Evolutionary conservation across 2,113 vertebrate genomes (phyloP).

Genomic region (Sceloporus undulatus): DNA sequence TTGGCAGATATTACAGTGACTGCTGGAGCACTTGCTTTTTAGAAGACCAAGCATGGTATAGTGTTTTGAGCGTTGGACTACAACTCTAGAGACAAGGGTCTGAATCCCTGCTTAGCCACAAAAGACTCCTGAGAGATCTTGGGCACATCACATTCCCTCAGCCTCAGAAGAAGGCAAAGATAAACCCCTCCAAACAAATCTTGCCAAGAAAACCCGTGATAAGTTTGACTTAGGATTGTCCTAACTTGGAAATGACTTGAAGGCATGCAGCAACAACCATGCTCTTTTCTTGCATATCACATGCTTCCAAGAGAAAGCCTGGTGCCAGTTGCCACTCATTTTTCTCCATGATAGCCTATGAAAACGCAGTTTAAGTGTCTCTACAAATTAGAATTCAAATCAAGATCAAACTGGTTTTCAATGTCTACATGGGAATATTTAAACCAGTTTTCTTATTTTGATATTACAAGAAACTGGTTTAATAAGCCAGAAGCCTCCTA

Average conservation of each 20-base stretch:
- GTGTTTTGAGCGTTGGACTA: too few relatives aligned
- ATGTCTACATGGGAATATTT: not conserved
- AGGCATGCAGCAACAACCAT: too few relatives aligned
- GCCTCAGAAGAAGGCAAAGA: too few relatives aligned
- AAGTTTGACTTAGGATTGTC: too few relatives aligned
- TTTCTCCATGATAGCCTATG: not conserved
- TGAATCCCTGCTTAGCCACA: too few relatives aligned
- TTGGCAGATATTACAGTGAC: not conserved
- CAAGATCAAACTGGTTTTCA: not conserved
- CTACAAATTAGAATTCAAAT: not conserved
- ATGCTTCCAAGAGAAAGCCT: not conserved
- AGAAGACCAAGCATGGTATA: too few relatives aligned
- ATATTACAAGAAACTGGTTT: not conserved
- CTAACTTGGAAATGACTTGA: too few relatives aligned
- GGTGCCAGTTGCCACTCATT: not conserved
- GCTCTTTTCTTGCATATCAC: not conserved
- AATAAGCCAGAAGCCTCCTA: not conserved
- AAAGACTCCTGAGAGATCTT: too few relatives aligned
- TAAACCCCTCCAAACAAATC: too few relatives aligned
- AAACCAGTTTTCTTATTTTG: not conserved
- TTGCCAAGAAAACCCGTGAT: too few relatives aligned
- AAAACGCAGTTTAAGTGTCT: not conserved
- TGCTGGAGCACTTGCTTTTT: not conserved
- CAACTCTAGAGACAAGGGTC: too few relatives aligned
- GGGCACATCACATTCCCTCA: too few relatives aligned